A percentile compares a stretch with the other conserved stretches of the same genome.
These are phyloP conservation scores for Poeciliopsis occidentalis DNA, from an alignment of 2,113 vertebrate genomes.

Conservation along the genomic window DNA sequence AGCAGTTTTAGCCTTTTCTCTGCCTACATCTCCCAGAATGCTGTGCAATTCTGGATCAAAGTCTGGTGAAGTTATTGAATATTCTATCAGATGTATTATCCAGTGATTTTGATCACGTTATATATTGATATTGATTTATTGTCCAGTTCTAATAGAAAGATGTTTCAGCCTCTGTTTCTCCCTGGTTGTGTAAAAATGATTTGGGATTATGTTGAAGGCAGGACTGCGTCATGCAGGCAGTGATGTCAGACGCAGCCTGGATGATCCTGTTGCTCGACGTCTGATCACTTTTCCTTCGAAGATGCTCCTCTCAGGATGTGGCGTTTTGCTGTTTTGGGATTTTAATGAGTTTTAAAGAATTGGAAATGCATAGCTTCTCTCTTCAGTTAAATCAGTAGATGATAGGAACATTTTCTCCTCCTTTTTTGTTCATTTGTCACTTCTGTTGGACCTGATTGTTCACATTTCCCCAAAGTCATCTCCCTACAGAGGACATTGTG, in stretches of 20 bases:
- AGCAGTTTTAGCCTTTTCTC: too few relatives aligned
- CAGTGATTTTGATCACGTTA: too few relatives aligned
- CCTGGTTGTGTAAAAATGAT: slow-evolving; percentile 8
- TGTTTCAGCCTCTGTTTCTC: background rate
- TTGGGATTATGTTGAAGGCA: background rate
- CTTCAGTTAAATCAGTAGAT: background rate
- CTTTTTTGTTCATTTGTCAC: slow-evolving; percentile 12
- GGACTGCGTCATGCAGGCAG: slow-evolving; percentile 13
- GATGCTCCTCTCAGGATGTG: slow-evolving; percentile 20
- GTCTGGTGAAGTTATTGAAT: too few relatives aligned
- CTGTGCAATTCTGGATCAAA: too few relatives aligned
- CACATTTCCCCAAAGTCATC: slow-evolving; percentile 67
- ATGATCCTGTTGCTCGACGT: slow-evolving; percentile 54
- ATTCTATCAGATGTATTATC: too few relatives aligned
- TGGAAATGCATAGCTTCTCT: background rate
- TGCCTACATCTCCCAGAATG: too few relatives aligned
- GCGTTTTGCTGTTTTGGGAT: background rate
- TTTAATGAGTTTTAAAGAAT: slow-evolving; percentile 2
- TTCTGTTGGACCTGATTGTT: slow-evolving; percentile 21
- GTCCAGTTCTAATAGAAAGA: background rate
- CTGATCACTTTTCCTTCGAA: slow-evolving; percentile 36
- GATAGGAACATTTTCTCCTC: background rate
- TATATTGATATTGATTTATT: background rate
- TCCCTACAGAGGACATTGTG: slow-evolving; percentile 64
- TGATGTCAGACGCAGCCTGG: slow-evolving; percentile 43